Conservation (phyloP, 2,797 vertebrate species). For the Pachyuromys duprasi region DNA sequence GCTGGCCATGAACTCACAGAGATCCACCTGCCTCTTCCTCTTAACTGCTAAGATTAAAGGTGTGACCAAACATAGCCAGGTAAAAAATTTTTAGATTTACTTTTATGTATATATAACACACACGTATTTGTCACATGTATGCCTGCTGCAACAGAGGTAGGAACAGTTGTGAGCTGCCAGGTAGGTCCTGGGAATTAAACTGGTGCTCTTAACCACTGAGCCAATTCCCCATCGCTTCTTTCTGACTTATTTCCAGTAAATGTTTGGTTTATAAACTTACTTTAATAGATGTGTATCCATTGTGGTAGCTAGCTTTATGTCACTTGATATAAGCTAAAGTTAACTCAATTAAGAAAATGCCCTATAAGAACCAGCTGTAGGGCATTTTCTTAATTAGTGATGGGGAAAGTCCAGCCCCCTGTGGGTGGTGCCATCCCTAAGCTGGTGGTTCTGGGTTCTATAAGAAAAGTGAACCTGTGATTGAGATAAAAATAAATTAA, state of each 20-base stretch:
- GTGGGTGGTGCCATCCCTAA: neutral
- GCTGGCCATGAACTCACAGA: neutral
- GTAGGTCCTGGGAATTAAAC: neutral
- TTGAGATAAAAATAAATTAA: too few species aligned
- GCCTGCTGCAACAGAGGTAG: neutral
- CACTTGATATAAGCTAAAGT: neutral
- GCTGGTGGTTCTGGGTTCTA: neutral
- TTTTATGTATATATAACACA: neutral
- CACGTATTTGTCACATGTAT: neutral
- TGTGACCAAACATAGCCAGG: neutral
- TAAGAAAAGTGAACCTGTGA: too few species aligned
- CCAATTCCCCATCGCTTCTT: neutral
- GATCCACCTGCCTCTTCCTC: neutral
- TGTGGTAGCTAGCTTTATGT: neutral
- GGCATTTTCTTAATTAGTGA: neutral
- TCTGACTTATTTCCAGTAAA: neutral
- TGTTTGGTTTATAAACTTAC: neutral
- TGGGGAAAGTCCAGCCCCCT: neutral
- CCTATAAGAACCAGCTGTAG: neutral
- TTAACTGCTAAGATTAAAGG: neutral
- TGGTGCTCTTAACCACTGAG: neutral
- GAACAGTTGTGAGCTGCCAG: neutral
- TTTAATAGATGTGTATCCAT: neutral
- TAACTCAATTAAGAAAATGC: neutral
- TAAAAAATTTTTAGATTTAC: neutral